Percentiles rank a stretch among this genome's conserved stretches.
Conservation (phyloP, 2,888 invertebrate genomes). For the Hyalella azteca region DNA sequence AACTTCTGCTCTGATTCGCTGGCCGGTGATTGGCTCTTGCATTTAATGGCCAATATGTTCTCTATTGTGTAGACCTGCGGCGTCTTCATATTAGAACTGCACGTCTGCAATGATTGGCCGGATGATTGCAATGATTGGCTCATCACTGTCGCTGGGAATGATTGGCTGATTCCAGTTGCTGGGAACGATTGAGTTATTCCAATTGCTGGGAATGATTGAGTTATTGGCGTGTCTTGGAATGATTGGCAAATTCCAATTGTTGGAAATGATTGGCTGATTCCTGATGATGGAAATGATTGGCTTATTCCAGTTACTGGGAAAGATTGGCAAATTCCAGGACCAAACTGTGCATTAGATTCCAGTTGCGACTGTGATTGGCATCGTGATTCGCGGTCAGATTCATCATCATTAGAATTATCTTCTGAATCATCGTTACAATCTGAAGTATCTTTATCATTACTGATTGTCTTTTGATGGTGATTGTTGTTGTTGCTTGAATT, state of each 20-base stretch:
- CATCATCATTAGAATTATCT: neutral
- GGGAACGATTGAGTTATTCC: neutral
- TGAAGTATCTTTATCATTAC: neutral
- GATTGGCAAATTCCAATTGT: neutral
- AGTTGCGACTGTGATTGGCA: neutral
- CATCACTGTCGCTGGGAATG: neutral
- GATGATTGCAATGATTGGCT: neutral
- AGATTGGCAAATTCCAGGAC: neutral
- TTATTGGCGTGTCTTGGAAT: neutral
- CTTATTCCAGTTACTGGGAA: neutral
- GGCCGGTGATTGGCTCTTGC: neutral
- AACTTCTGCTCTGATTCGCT: too few species aligned
- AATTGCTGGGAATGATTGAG: neutral
- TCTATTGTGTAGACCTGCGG: constrained; percentile 12
- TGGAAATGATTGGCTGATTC: neutral
- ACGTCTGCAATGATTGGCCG: neutral
- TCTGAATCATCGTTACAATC: neutral
- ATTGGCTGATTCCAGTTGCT: neutral
- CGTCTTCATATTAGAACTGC: neutral
- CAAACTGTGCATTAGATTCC: neutral
- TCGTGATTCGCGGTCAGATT: neutral
- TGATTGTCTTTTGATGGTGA: neutral
- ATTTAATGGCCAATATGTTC: neutral
- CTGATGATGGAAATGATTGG: neutral
- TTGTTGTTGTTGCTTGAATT: neutral